Conservation (phyloP, 1,140 invertebrate genomes). For the Aplysia californica region DNA sequence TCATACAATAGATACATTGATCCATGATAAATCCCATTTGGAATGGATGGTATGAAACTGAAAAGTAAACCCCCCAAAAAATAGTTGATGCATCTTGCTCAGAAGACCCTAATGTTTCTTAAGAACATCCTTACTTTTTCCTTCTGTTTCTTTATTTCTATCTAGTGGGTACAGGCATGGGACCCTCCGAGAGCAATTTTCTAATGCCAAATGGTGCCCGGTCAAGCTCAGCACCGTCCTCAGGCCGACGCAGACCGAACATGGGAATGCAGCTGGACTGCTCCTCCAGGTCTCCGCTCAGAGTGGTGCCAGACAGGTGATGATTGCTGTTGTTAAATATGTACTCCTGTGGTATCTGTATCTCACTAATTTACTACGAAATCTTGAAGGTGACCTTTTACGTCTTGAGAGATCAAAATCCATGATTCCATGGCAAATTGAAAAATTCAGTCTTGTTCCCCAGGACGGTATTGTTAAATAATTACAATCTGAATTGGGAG, state of each 20-base stretch:
- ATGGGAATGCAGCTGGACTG: slow-evolving; percentile 30
- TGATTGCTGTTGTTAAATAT: not conserved
- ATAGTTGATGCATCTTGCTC: not conserved
- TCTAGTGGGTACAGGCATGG: not conserved
- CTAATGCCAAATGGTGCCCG: slow-evolving; percentile 7
- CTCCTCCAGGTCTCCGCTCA: slow-evolving; percentile 11
- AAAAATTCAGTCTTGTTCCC: not conserved
- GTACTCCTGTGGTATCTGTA: not conserved
- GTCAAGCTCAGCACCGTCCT: slow-evolving; percentile 37
- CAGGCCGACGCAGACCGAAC: slow-evolving; percentile 33
- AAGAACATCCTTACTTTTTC: too few relatives aligned
- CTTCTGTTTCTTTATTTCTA: too few relatives aligned
- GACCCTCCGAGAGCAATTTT: not conserved
- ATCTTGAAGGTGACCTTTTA: too few relatives aligned
- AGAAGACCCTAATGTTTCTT: too few relatives aligned
- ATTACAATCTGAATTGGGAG: not conserved
- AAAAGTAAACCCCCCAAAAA: not conserved
- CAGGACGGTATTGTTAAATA: not conserved
- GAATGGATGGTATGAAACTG: not conserved
- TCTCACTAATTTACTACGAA: not conserved
- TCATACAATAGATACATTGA: too few relatives aligned
- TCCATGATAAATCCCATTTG: too few relatives aligned
- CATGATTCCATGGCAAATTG: not conserved
- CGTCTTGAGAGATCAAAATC: not conserved
- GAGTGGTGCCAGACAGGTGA: slow-evolving; percentile 29